These are phyloP conservation scores for Coryphaenoides rupestris DNA, from an alignment of 2,113 vertebrate species.

Conservation along the genomic window DNA sequence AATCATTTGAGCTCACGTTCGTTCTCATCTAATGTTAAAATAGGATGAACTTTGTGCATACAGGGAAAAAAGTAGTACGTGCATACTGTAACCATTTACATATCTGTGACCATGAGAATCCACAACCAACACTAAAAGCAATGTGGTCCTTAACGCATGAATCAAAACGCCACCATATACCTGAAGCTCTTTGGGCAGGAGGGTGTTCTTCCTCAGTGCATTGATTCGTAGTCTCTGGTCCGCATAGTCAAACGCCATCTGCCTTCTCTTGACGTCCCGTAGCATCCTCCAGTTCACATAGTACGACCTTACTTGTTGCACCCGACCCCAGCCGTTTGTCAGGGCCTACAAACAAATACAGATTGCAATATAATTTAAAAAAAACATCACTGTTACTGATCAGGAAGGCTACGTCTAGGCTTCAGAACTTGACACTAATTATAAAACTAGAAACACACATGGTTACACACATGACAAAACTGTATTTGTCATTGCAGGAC, in stretches of 20 bases:
- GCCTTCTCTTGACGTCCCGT: constrained; percentile 89
- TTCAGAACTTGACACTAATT: not conserved
- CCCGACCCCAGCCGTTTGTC: constrained; percentile 52
- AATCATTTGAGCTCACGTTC: too few relatives aligned
- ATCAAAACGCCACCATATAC: constrained; percentile 56
- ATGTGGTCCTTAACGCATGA: not conserved
- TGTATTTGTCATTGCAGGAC: not conserved
- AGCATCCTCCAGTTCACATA: constrained; percentile 95
- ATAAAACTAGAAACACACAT: not conserved
- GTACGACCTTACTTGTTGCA: constrained; percentile 76
- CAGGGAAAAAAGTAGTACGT: too few relatives aligned
- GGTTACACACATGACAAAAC: not conserved
- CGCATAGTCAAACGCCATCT: constrained; percentile 84
- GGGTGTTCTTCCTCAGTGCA: constrained; percentile 86
- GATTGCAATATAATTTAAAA: not conserved
- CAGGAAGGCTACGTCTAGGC: not conserved
- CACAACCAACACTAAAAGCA: too few relatives aligned
- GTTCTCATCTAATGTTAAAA: too few relatives aligned
- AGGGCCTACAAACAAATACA: constrained; percentile 55
- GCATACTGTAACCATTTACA: too few relatives aligned
- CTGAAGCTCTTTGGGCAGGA: constrained; percentile 91
- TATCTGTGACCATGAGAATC: too few relatives aligned
- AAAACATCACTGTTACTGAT: not conserved
- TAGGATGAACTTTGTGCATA: too few relatives aligned
- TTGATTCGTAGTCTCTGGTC: constrained; percentile 90